phyloP scores from a whole-genome alignment of 2,888 invertebrate genomes.

The Idaea aversata region DNA sequence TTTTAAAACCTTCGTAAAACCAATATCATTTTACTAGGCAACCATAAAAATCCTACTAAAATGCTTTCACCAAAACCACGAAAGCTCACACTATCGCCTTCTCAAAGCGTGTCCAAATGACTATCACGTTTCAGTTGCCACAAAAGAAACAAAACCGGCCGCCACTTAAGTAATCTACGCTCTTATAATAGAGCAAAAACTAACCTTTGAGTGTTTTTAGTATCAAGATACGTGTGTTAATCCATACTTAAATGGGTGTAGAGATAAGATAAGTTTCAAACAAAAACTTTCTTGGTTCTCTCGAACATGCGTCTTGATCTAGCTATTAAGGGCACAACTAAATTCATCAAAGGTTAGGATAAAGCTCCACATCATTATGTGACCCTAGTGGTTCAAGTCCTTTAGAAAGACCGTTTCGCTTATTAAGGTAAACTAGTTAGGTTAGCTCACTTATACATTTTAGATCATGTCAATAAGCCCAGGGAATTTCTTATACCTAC shows the following conservation, averaged over 20 bases:
- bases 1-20: neutral
- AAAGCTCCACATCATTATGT: slow-evolving; percentile 36
- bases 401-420: slow-evolving; percentile 16
- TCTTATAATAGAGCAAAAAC: slow-evolving; percentile 47
- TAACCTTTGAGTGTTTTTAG: slow-evolving; percentile 27
- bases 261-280: neutral
- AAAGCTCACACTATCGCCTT: neutral
- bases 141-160: slow-evolving; percentile 18
- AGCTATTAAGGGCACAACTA: slow-evolving; percentile 21
- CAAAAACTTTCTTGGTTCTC: slow-evolving; percentile 4
- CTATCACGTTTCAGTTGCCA: slow-evolving; percentile 18
- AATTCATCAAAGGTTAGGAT: slow-evolving; percentile 43
- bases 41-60: neutral
- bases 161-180: slow-evolving; percentile 35
- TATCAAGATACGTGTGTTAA: slow-evolving; percentile 11
- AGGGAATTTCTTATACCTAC: too few species aligned
- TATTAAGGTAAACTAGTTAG: slow-evolving; percentile 11
- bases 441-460: neutral
- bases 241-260: slow-evolving; percentile 11
- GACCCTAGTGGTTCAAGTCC: slow-evolving; percentile 26
- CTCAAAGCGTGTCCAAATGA: slow-evolving; percentile 9
- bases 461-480: too few species aligned
- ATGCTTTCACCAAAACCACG: neutral
- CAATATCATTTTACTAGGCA: neutral
- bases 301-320: slow-evolving; percentile 13